Evolutionary conservation across 2,797 vertebrate species (phyloP), one percentile per base, ranked within the genome.

Genomic region (Brachymystax lenok): DNA sequence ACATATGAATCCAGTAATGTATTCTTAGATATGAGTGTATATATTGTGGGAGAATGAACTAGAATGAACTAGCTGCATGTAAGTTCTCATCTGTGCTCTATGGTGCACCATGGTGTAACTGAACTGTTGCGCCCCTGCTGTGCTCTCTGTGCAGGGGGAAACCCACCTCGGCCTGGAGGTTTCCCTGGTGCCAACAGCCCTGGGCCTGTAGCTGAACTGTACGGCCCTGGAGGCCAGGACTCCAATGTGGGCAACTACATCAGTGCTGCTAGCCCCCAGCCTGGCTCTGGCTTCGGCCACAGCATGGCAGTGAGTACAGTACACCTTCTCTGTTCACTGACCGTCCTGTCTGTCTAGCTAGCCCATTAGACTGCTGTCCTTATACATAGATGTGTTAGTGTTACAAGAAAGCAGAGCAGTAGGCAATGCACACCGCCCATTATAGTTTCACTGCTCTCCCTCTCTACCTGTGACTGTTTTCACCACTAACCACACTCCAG

Each of bases 181-280:
- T 99, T 98, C 90, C 98, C 96, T 8, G 97, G 97, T 80, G 96
- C 97, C 89, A 99, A 97, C 95, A 98, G 97, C 94, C 98, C 98
- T 79, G 98, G 98, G 82, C 98, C 98, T 24, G 97, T 99, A 84
- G 96, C 97, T 74, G 98, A 99, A 90, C 94, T 99, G 92, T 98
- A 98, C 79, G 97, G 96, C 88, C 95, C 97, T 59, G 95, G 95
- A 93, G 98, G 95, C 93, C 97, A 99, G 94, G 97, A 99, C 87
- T 98, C 97, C 77, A 96, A 95, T 90, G 97, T 99, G 93, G 97
- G 93, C 78, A 95, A 94, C 91, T 95, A 94, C 92, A 95, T 95
- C 91, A 94, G 91, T 72, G 92, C 94, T 72, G 97, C 98, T 93
- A 99, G 98, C 92, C 98, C 98, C 81, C 98, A 99, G 94, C 97